Conservation (phyloP, 1,140 invertebrate genomes). For the Neodiprion virginianus region DNA sequence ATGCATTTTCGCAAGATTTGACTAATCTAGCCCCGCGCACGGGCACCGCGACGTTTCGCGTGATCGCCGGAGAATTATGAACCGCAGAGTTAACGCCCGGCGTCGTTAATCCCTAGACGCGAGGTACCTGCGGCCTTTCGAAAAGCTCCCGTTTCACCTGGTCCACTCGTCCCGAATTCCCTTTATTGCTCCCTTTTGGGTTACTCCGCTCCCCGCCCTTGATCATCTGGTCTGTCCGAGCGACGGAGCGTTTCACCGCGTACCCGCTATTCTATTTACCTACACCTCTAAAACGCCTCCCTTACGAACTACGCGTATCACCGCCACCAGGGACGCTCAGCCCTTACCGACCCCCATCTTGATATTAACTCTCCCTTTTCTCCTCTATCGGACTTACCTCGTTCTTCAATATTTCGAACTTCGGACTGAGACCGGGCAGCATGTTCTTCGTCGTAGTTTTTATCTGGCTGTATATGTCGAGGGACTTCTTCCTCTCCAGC, state of each 20-base stretch:
- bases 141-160: too few species aligned
- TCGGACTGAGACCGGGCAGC: constrained; percentile 51
- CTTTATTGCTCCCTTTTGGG: too few species aligned
- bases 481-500: constrained; percentile 51
- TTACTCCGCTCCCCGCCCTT: too few species aligned
- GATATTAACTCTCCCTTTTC: constrained; percentile 55
- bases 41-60: not conserved
- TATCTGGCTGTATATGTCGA: constrained; percentile 59
- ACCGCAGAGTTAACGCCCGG: too few species aligned
- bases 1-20: constrained; percentile 41
- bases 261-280: not conserved
- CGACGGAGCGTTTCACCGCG: not conserved
- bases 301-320: not conserved
- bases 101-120: too few species aligned
- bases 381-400: constrained; percentile 60
- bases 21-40: constrained; percentile 33
- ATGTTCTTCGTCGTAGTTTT: constrained; percentile 56
- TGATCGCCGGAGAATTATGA: too few species aligned
- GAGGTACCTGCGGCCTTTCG: too few species aligned
- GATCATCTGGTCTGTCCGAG: not conserved
- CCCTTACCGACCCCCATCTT: not conserved
- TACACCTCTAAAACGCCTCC: not conserved
- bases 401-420: constrained; percentile 57
- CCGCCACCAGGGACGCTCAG: not conserved
- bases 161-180: too few species aligned